These are phyloP conservation scores for Acanthis flammea DNA, from an alignment of 2,797 vertebrate genomes.

Conservation along the genomic window DNA sequence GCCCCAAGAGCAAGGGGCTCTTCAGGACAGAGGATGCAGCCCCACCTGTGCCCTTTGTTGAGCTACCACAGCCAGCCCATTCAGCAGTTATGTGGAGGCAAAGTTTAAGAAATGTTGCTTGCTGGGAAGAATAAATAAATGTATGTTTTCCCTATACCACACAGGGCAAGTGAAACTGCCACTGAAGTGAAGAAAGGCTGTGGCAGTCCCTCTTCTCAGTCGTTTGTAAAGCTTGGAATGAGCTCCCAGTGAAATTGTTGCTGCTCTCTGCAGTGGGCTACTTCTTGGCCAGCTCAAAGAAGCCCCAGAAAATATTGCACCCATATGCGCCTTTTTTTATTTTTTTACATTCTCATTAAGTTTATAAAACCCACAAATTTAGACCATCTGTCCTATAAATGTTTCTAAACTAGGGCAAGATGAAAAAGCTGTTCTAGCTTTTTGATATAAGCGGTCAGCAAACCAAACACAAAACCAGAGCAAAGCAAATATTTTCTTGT, in stretches of 20 bases:
- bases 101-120: not conserved
- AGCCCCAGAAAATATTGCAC: conserved; percentile 60
- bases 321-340: conserved; percentile 36
- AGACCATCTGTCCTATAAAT: conserved; percentile 71
- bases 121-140: not conserved
- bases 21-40: not conserved
- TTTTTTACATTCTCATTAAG: conserved; percentile 67
- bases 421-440: conserved; percentile 64
- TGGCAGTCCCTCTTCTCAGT: not conserved
- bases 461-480: conserved; percentile 73
- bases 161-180: not conserved
- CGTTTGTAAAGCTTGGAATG: conserved; percentile 1
- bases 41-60: not conserved
- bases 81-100: not conserved
- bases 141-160: not conserved
- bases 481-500: conserved; percentile 74
- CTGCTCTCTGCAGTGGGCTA: conserved; percentile 48
- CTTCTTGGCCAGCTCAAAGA: conserved; percentile 56
- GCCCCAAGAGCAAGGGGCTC: not conserved
- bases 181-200: conserved; percentile 18
- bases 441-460: conserved; percentile 70
- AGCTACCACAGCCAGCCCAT: not conserved
- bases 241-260: conserved; percentile 30
- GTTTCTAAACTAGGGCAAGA: conserved; percentile 70
- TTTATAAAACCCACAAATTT: conserved; percentile 72